Base-by-base conservation (phyloP, 2,797 vertebrate genomes). In the Eulemur coronatus region DNA sequence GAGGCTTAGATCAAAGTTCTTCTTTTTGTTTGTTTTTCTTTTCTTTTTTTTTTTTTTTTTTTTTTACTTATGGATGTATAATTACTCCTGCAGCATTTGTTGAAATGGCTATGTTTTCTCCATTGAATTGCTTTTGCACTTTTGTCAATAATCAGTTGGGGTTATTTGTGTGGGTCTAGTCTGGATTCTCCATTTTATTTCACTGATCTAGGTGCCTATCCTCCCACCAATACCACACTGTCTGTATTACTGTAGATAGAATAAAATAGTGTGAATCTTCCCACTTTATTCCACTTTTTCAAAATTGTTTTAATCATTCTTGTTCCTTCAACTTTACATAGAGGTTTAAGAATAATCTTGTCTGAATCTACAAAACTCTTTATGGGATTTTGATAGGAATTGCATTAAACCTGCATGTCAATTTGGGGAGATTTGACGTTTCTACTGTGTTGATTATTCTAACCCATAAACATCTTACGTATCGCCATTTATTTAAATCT, bases 261-360 rank as follows among this genome's bases (percentile, higher is more conserved):
- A 24, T 0, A 46, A 79, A 75, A 11, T 38, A 76, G 12, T 35
- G 8, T 59, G 30, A 67, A 43, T 43, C 18, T 26, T 88, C 13
- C 41, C 6, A 18, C 12, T 81, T 65, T 35, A 52, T 67, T 81
- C 38, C 75, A 35, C 76, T 59, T 65, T 59, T 86, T 59, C 61
- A 90, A 85, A 81, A 69, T 81, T 89, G 33, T 69, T 75, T 82
- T 69, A 52, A 4, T 24, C 76, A 35, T 70, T 70, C 50, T 76
- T 52, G 35, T 76, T 81, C 14, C 88, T 82, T 13, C 86, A 61
- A 69, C 67, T 82, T 87, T 33, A 50, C 7, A 1, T 79, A 55
- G 20, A 93, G 35, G 67, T 75, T 57, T 94, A 67, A 26, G 26
- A 86, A 90, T 41, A 72, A 35, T 75, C 33, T 15, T 63, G 26